A percentile compares a stretch with the other conserved stretches of the same genome.
Conservation (phyloP, 1,140 invertebrate species). For the Chelonus insularis region DNA sequence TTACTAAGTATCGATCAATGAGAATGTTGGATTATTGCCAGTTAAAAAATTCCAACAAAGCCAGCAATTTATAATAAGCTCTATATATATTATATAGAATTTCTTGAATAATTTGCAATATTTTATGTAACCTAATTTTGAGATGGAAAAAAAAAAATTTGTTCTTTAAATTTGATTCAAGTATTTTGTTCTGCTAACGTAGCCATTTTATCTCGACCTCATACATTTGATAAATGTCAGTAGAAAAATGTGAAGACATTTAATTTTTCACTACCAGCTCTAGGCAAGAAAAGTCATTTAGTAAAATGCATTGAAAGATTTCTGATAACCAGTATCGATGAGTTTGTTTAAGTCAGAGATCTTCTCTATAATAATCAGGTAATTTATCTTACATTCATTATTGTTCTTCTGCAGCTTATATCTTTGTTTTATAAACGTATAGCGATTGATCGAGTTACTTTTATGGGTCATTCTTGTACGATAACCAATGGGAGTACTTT, state of each 20-base stretch:
- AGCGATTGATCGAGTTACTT: too few relatives aligned
- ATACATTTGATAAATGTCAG: conserved; percentile 46
- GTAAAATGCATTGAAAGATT: conserved; percentile 2
- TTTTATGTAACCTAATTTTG: too few relatives aligned
- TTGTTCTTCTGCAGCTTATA: too few relatives aligned
- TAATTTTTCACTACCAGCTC: conserved; percentile 44
- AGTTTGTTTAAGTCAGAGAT: too few relatives aligned
- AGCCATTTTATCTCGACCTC: not conserved
- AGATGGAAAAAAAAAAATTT: not conserved
- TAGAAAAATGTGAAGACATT: conserved; percentile 41
- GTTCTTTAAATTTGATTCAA: not conserved
- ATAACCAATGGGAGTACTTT: too few relatives aligned
- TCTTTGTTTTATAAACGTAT: too few relatives aligned
- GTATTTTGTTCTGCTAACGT: not conserved
- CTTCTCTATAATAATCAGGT: too few relatives aligned
- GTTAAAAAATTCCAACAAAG: not conserved
- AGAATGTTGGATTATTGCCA: not conserved
- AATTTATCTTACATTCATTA: too few relatives aligned
- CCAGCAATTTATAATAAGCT: not conserved
- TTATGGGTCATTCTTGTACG: too few relatives aligned
- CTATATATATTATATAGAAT: not conserved
- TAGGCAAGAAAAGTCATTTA: too few relatives aligned
- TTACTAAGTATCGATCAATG: not conserved
- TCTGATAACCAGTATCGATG: not conserved
- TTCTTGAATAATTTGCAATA: too few relatives aligned